Percentiles rank a stretch among this genome's conserved stretches.
These are phyloP conservation scores for Arctia plantaginis DNA, from an alignment of 2,888 invertebrate genomes.

Conservation along the genomic window DNA sequence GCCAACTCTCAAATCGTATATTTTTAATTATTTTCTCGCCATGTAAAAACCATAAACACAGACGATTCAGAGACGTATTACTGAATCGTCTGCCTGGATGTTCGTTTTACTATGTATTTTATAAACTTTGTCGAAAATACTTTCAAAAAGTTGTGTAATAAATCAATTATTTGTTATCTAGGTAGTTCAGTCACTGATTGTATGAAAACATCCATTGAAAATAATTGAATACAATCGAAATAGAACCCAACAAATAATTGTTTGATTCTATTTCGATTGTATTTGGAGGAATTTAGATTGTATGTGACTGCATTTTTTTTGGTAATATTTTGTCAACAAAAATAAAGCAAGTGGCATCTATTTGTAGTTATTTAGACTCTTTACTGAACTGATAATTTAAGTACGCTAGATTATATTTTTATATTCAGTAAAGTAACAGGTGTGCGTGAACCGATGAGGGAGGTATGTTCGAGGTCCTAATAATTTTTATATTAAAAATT, in stretches of 20 bases:
- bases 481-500: slow-evolving; percentile 86
- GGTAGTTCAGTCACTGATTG: not conserved
- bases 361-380: slow-evolving; percentile 60
- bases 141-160: not conserved
- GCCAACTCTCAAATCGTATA: not conserved
- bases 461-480: slow-evolving; percentile 70
- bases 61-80: not conserved
- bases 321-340: slow-evolving; percentile 59
- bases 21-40: not conserved
- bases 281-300: slow-evolving; percentile 59
- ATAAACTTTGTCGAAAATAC: not conserved
- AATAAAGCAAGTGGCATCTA: slow-evolving; percentile 57
- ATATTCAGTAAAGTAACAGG: slow-evolving; percentile 66
- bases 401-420: slow-evolving; percentile 68
- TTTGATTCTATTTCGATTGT: not conserved
- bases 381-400: slow-evolving; percentile 83
- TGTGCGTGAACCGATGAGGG: slow-evolving; percentile 54
- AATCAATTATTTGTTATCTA: not conserved
- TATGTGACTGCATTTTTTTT: slow-evolving; percentile 59
- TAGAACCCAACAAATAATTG: too few species aligned
- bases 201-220: not conserved
- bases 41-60: not conserved
- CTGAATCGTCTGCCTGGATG: not conserved
- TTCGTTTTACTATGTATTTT: not conserved
- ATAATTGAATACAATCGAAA: too few species aligned